Evolutionary conservation across 2,113 vertebrate species (phyloP).

Genomic region (Amphiprion percula): DNA sequence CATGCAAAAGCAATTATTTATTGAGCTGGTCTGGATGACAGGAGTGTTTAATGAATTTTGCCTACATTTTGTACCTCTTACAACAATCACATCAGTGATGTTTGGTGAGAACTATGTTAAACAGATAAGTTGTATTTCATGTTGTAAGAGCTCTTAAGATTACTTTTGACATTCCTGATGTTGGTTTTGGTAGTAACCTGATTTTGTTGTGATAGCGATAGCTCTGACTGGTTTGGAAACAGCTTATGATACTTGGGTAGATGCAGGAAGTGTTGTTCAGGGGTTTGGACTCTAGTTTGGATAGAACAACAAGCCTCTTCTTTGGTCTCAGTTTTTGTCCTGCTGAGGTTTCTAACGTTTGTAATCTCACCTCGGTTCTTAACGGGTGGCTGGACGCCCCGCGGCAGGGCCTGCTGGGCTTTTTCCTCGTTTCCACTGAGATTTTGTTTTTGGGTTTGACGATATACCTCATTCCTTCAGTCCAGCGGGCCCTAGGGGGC

Average conservation of each 20-base stretch:
- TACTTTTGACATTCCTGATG: constrained; percentile 67
- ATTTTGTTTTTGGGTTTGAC: constrained; percentile 75
- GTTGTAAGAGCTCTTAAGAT: constrained; percentile 42
- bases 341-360: constrained; percentile 59
- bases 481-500: constrained; percentile 70
- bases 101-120: constrained; percentile 48
- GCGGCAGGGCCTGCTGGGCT: constrained; percentile 60
- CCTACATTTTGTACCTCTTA: constrained; percentile 47
- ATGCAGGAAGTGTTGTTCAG: constrained; percentile 48
- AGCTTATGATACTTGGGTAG: constrained; percentile 39
- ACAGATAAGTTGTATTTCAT: constrained; percentile 39
- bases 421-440: constrained; percentile 53
- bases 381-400: constrained; percentile 58
- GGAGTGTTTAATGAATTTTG: constrained; percentile 39
- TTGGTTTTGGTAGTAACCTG: constrained; percentile 47
- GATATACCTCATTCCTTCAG: constrained; percentile 86
- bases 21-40: constrained; percentile 32
- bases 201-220: constrained; percentile 36
- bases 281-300: constrained; percentile 53
- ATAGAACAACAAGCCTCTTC: constrained; percentile 48
- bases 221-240: constrained; percentile 51
- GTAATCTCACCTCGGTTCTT: constrained; percentile 54
- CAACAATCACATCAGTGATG: constrained; percentile 51
- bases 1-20: constrained; percentile 10
- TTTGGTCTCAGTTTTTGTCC: constrained; percentile 62